Base-by-base conservation (phyloP, 2,113 vertebrate genomes). In the Brachyhypopomus gauderio region DNA sequence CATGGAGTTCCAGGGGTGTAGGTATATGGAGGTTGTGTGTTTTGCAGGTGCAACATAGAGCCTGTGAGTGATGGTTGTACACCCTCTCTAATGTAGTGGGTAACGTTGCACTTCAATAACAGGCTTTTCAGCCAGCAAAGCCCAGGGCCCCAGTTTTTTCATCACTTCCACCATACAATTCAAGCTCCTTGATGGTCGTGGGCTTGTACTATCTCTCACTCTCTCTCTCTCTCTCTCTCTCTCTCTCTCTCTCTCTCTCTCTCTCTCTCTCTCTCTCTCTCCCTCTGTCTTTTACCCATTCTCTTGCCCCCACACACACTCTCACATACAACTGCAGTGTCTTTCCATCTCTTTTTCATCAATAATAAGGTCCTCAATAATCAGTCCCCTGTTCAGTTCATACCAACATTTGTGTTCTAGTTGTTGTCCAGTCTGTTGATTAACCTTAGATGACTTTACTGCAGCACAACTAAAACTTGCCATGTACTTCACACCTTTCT, bases 341-440 rank as follows among this genome's bases (percentile, higher is more conserved):
- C 45, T 41, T 41, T 41, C 41, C 41, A 41, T 41, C 41, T 52
- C 45, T 52, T 52, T 52, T 52, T 52, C 45, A 52, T 52, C 14
- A n/a, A n/a, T n/a, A n/a, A n/a, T n/a, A n/a, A n/a, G n/a, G 45
- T 52, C 45, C 12, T 81, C 60, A 71, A 79, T 82, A 79, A 82
- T 85, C 56, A 41, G 77, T 83, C 9, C 41, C 41, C 6, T 45
- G 41, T 45, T 45, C 7, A 45, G 41, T 45, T 11, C 41, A 45
- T 11, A 56, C 72, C 71, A 60, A 56, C 23, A 34, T 73, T 67
- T 75, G 20, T 70, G 5, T 36, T 9, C 27, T 38, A 7, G 66
- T 2, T 17, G 66, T 5, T 38, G 76, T 22, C 41, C 71, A 38
- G 70, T 78, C 22, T 70, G 56, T 66, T 72, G 73, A 84, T 73